Evolutionary conservation across 2,113 vertebrate genomes (phyloP).

Genomic region (Trematomus loennbergii): DNA sequence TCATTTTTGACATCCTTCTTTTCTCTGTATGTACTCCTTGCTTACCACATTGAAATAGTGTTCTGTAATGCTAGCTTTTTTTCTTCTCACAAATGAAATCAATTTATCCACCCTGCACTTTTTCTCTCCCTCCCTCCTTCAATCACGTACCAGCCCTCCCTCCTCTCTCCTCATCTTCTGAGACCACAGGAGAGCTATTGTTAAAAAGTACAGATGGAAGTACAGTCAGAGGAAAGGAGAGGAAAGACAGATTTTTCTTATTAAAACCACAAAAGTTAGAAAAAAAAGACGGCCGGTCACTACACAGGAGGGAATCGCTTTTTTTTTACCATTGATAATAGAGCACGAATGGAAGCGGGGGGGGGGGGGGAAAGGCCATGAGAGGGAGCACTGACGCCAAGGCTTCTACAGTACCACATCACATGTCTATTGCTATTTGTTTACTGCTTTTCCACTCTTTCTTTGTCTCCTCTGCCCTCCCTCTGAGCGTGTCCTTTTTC

Average conservation of each 20-base stretch:
- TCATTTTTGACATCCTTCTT: conserved; percentile 28
- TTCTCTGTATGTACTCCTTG: conserved; percentile 11
- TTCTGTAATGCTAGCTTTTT: conserved; percentile 51
- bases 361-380: conserved; percentile 14
- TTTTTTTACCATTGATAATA: conserved; percentile 76
- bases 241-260: conserved; percentile 80
- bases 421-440: conserved; percentile 59
- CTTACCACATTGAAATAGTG: conserved; percentile 29
- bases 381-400: conserved; percentile 7
- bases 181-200: conserved; percentile 80
- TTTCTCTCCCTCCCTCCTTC: conserved; percentile 36
- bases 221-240: conserved; percentile 72
- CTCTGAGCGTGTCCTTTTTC: conserved; percentile 62
- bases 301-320: conserved; percentile 61
- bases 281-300: conserved; percentile 58
- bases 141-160: conserved; percentile 13
- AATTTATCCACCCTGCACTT: conserved; percentile 63
- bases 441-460: conserved; percentile 54
- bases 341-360: conserved; percentile 19
- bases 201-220: conserved; percentile 72
- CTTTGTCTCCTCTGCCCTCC: conserved; percentile 54
- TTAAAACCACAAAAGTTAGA: conserved; percentile 76
- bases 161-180: conserved; percentile 61
- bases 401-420: conserved; percentile 34
- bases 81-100: conserved; percentile 69